phyloP scores from a whole-genome alignment of 2,113 vertebrate species.

The Scophthalmus maximus region DNA sequence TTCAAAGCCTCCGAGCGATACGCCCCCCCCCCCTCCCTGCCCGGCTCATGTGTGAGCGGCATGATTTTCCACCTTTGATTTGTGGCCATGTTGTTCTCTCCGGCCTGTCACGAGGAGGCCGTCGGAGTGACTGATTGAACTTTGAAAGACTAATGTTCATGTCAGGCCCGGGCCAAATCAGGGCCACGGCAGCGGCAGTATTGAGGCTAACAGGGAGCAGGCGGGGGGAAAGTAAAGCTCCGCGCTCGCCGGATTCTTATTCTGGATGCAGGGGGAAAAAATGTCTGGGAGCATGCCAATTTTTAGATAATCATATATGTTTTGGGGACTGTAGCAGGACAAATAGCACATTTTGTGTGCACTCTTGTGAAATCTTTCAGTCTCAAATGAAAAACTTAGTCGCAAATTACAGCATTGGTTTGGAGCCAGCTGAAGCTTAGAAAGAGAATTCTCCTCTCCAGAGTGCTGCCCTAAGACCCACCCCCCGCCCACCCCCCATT shows the following conservation, averaged over 20 bases:
- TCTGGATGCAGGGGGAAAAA: slow-evolving; percentile 44
- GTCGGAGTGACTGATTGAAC: slow-evolving; percentile 78
- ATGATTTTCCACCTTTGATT: slow-evolving; percentile 81
- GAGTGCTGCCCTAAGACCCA: slow-evolving; percentile 48
- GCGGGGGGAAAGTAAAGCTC: slow-evolving; percentile 20
- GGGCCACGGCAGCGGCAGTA: slow-evolving; percentile 29
- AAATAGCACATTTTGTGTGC: slow-evolving; percentile 47
- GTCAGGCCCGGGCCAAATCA: slow-evolving; percentile 53
- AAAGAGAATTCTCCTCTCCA: slow-evolving; percentile 55
- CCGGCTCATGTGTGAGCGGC: slow-evolving; percentile 45
- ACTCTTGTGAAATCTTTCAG: slow-evolving; percentile 58
- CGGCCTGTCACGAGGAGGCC: slow-evolving; percentile 70
- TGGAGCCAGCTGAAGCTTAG: slow-evolving; percentile 51
- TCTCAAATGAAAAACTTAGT: slow-evolving; percentile 55
- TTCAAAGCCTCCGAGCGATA: slow-evolving; percentile 69
- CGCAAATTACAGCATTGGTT: slow-evolving; percentile 64
- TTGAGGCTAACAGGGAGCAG: slow-evolving; percentile 53
- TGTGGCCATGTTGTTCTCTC: slow-evolving; percentile 77
- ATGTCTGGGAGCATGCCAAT: slow-evolving; percentile 37
- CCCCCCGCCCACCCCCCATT: too few species aligned
- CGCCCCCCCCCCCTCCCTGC: slow-evolving; percentile 66
- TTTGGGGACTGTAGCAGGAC: slow-evolving; percentile 30
- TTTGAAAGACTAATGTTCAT: slow-evolving; percentile 71
- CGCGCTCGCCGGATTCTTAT: slow-evolving; percentile 31
- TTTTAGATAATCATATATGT: slow-evolving; percentile 49